phyloP scores from a whole-genome alignment of 2,888 invertebrate species.

The Subacronicta megacephala region DNA sequence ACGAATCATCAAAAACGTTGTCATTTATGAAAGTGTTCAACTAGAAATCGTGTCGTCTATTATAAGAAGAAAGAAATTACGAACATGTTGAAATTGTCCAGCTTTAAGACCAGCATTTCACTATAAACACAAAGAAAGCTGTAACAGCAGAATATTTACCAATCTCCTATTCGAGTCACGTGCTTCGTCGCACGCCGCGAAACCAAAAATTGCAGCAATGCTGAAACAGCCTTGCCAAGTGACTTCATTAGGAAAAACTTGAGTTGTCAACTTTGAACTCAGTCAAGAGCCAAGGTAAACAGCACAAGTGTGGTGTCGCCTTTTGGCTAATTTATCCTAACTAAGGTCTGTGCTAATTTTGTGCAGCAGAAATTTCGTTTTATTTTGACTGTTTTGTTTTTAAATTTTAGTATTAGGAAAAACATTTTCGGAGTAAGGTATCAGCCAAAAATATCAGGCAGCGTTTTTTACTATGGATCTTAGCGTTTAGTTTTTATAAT shows the following conservation, averaged over 20 bases:
- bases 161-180: slow-evolving; percentile 51
- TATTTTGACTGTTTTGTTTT: neutral
- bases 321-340: slow-evolving; percentile 21
- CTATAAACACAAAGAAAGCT: slow-evolving; percentile 19
- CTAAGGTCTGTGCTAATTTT: slow-evolving; percentile 12
- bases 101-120: slow-evolving; percentile 2
- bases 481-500: too few species aligned
- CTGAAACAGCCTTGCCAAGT: slow-evolving; percentile 72
- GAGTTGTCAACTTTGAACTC: slow-evolving; percentile 50
- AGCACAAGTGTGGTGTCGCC: slow-evolving; percentile 33
- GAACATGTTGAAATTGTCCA: too few species aligned
- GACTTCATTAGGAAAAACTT: slow-evolving; percentile 73
- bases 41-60: neutral
- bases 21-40: too few species aligned
- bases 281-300: slow-evolving; percentile 52
- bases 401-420: too few species aligned
- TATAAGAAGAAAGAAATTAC: too few species aligned
- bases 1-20: too few species aligned
- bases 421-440: too few species aligned
- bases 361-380: neutral
- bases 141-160: slow-evolving; percentile 28
- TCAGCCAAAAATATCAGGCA: too few species aligned
- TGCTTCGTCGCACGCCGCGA: slow-evolving; percentile 42
- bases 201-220: slow-evolving; percentile 61
- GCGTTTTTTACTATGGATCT: too few species aligned